These are phyloP conservation scores for Nyctibius grandis DNA, from an alignment of 2,797 vertebrate genomes.

Conservation along the genomic window DNA sequence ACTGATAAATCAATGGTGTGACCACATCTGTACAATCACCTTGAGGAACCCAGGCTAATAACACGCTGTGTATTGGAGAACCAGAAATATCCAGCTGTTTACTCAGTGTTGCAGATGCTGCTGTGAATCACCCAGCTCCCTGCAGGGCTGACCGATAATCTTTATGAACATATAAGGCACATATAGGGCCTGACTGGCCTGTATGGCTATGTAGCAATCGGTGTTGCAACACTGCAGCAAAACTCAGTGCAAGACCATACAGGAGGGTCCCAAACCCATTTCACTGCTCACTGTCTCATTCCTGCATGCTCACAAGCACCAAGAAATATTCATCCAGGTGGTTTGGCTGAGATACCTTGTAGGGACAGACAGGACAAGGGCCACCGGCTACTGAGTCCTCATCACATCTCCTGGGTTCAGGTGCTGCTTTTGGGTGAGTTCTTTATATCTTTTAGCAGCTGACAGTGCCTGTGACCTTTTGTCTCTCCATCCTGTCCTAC, in stretches of 20 bases:
- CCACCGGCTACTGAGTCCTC: neutral
- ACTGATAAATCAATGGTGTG: neutral
- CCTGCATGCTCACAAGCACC: neutral
- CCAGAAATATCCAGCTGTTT: constrained; percentile 35
- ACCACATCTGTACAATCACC: neutral
- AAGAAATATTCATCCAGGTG: neutral
- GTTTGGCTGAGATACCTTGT: rapidly evolving
- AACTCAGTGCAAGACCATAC: neutral
- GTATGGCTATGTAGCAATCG: neutral
- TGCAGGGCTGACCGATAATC: neutral
- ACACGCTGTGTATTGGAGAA: neutral
- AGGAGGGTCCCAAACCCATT: neutral
- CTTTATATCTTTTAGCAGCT: neutral
- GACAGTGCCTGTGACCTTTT: neutral
- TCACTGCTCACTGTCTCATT: neutral
- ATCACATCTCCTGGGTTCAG: neutral
- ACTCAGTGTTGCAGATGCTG: constrained; percentile 6
- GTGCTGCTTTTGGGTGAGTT: neutral
- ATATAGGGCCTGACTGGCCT: neutral
- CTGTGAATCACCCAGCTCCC: constrained; percentile 11
- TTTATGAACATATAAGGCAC: neutral
- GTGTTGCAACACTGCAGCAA: neutral
- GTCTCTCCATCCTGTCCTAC: neutral
- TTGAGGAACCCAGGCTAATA: constrained; percentile 25
- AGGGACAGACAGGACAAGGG: neutral